Evolutionary conservation across 2,888 invertebrate genomes (phyloP).

Genomic region (Lasioglossum figueresi): DNA sequence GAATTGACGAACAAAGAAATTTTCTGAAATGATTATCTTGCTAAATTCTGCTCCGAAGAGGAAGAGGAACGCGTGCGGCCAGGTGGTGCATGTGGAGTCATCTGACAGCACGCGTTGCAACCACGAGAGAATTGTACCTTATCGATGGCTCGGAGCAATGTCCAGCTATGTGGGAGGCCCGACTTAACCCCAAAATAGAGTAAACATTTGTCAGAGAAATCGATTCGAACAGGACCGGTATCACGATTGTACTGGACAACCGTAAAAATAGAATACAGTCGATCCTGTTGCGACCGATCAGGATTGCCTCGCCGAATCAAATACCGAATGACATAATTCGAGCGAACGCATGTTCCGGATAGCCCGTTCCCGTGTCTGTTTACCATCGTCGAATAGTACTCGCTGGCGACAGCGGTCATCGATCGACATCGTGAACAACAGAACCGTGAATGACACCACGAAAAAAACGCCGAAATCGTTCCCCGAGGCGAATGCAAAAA

Average conservation of each 20-base stretch:
- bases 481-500: conserved; percentile 44
- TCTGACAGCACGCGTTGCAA: conserved; percentile 50
- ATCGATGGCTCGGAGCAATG: conserved; percentile 57
- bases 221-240: neutral
- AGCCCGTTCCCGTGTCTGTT: conserved; percentile 18
- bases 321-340: conserved; percentile 59
- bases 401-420: no score
- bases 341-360: conserved; percentile 60
- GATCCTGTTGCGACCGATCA: neutral
- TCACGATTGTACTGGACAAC: neutral
- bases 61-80: neutral
- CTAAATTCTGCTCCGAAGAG: neutral
- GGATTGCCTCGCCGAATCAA: neutral
- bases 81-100: conserved; percentile 57
- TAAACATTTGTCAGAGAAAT: conserved; percentile 64
- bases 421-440: neutral
- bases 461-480: conserved; percentile 26
- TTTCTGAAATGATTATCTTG: neutral
- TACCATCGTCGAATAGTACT: neutral
- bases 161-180: conserved; percentile 66
- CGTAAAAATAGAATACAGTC: neutral
- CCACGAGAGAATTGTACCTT: conserved; percentile 48
- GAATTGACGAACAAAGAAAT: neutral
- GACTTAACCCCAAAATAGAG: conserved; percentile 69
- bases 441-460: conserved; percentile 36